Evolutionary conservation across 2,113 vertebrate genomes (phyloP).

Genomic region (Indicator indicator): DNA sequence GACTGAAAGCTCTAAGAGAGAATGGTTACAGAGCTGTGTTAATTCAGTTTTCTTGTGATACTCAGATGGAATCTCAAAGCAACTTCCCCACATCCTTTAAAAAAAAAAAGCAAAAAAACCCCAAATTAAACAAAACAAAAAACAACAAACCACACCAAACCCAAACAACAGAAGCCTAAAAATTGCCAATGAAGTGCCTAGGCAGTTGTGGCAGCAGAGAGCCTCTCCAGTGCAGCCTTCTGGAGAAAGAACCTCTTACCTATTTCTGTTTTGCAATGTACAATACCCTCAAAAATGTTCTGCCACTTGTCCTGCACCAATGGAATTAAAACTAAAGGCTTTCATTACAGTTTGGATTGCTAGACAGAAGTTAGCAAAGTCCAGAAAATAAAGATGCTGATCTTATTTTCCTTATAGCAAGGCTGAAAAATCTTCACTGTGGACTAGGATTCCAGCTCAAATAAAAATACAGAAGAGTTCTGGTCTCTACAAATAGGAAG

Average conservation of each 20-base stretch:
- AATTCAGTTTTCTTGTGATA: background rate
- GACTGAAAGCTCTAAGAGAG: background rate
- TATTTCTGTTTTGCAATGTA: background rate
- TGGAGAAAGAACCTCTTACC: background rate
- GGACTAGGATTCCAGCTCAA: background rate
- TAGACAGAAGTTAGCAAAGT: background rate
- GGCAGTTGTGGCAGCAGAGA: background rate
- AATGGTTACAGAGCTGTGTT: background rate
- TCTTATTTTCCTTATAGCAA: background rate
- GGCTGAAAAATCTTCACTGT: background rate
- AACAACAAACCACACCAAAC: background rate
- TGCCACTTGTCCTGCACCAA: background rate
- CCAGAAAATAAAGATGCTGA: background rate
- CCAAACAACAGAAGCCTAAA: background rate
- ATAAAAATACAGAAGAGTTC: background rate
- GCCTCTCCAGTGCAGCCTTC: background rate
- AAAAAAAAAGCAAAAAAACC: background rate
- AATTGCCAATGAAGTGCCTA: background rate
- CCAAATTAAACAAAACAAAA: background rate
- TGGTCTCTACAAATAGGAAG: background rate
- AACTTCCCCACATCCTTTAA: background rate
- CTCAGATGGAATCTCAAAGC: background rate
- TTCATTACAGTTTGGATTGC: background rate
- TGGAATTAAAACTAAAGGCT: background rate
- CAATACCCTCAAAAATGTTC: background rate